A percentile compares a stretch with the other conserved stretches of the same genome.
phyloP scores from a whole-genome alignment of 2,888 invertebrate species.

The Synanthedon tipuliformis region DNA sequence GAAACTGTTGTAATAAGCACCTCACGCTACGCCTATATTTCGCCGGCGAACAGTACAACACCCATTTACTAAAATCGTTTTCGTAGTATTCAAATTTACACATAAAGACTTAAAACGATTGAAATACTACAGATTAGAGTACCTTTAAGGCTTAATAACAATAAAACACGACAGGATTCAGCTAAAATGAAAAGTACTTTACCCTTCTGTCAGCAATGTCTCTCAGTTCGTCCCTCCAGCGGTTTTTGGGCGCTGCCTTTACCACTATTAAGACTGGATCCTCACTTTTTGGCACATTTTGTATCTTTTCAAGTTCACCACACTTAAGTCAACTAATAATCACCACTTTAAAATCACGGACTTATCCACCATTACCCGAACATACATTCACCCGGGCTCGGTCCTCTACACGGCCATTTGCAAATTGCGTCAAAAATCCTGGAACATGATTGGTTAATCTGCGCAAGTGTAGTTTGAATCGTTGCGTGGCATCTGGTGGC shows the following conservation, averaged over 20 bases:
- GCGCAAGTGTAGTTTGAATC: constrained; percentile 44
- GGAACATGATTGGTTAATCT: constrained; percentile 56
- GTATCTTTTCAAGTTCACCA: constrained; percentile 53
- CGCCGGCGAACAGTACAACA: constrained; percentile 31
- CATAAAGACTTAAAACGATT: constrained; percentile 7
- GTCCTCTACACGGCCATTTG: constrained; percentile 71
- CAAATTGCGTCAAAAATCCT: constrained; percentile 70
- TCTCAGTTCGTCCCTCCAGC: constrained; percentile 58
- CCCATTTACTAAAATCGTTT: constrained; percentile 13
- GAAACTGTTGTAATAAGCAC: constrained; percentile 21
- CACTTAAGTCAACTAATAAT: constrained; percentile 48
- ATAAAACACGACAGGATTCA: not conserved
- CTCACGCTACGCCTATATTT: constrained; percentile 20
- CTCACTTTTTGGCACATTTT: constrained; percentile 70
- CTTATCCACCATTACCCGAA: constrained; percentile 61
- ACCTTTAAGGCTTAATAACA: constrained; percentile 5
- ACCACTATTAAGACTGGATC: constrained; percentile 66
- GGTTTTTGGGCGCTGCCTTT: constrained; percentile 54
- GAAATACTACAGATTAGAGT: constrained; percentile 3
- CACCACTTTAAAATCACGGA: constrained; percentile 56
- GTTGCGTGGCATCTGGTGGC: constrained; percentile 35
- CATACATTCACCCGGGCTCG: constrained; percentile 59
- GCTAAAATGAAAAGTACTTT: constrained; percentile 40
- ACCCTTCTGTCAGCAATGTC: constrained; percentile 65
- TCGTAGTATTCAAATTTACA: not conserved